Conservation (phyloP, 1,140 invertebrate species). For the Drosophila arizonae region DNA sequence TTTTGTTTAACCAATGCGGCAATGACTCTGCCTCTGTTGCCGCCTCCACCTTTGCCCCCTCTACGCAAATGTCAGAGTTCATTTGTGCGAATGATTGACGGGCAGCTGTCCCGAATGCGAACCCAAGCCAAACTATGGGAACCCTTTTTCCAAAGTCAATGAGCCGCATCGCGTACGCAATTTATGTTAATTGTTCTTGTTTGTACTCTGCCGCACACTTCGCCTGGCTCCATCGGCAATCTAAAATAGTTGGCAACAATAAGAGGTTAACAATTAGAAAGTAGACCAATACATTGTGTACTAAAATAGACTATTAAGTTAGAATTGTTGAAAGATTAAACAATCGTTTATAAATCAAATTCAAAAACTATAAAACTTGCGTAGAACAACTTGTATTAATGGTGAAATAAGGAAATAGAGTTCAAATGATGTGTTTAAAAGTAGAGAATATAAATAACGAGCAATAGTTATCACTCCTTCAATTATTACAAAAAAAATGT, state of each 20-base stretch:
- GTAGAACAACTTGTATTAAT: too few relatives aligned
- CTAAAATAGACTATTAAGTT: too few relatives aligned
- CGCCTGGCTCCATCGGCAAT: conserved; percentile 6
- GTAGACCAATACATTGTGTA: too few relatives aligned
- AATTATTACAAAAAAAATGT: too few relatives aligned
- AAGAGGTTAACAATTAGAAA: too few relatives aligned
- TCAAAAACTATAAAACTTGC: too few relatives aligned
- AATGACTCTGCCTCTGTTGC: not conserved
- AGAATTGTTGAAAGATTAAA: too few relatives aligned
- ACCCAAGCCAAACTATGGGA: conserved; percentile 7
- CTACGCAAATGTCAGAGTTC: conserved; percentile 59
- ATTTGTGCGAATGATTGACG: conserved; percentile 66
- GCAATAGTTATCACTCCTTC: too few relatives aligned
- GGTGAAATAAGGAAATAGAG: too few relatives aligned
- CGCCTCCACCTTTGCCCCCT: not conserved
- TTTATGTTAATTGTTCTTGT: conserved; percentile 70
- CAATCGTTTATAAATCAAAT: too few relatives aligned
- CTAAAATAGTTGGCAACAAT: not conserved
- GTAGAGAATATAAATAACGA: too few relatives aligned
- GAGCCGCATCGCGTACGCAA: conserved; percentile 59
- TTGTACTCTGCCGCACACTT: not conserved
- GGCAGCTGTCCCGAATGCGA: conserved; percentile 35
- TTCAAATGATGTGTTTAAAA: too few relatives aligned
- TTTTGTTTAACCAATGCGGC: conserved; percentile 10
- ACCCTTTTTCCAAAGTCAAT: conserved; percentile 62